A percentile compares a stretch with the other conserved stretches of the same genome.
These are phyloP conservation scores for Hydropsyche betteni DNA, from an alignment of 2,888 invertebrate genomes.

Conservation along the genomic window DNA sequence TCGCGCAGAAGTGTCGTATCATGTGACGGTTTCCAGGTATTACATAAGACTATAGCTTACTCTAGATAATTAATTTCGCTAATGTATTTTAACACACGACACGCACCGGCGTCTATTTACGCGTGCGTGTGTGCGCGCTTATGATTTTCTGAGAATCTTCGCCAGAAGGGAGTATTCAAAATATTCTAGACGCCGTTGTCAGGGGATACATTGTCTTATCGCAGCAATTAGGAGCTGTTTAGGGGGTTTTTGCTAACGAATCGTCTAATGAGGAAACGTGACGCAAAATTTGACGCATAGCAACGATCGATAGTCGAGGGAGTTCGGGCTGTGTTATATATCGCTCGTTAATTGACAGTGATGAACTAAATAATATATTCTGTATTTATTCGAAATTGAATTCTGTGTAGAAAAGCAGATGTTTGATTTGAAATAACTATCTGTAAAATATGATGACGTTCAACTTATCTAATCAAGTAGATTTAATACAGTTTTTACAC, in stretches of 20 bases:
- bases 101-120: neutral
- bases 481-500: no score
- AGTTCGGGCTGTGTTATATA: no score
- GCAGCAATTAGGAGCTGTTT: constrained; percentile 10
- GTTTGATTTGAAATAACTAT: no score
- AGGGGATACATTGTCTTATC: neutral
- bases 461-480: no score
- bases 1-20: constrained; percentile 39
- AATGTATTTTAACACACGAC: constrained; percentile 24
- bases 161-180: constrained; percentile 30
- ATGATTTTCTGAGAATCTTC: constrained; percentile 36
- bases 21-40: constrained; percentile 42
- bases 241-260: constrained; percentile 5
- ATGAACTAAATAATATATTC: no score
- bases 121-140: constrained; percentile 16
- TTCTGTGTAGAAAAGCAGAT: no score
- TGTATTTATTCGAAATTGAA: no score
- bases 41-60: constrained; percentile 43
- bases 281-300: neutral
- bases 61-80: constrained; percentile 42
- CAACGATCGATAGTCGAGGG: neutral
- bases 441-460: no score
- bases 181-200: constrained; percentile 16
- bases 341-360: no score
- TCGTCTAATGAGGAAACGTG: neutral